Evolutionary conservation across 1,140 invertebrate genomes (phyloP).

Genomic region (Drosophila azteca): DNA sequence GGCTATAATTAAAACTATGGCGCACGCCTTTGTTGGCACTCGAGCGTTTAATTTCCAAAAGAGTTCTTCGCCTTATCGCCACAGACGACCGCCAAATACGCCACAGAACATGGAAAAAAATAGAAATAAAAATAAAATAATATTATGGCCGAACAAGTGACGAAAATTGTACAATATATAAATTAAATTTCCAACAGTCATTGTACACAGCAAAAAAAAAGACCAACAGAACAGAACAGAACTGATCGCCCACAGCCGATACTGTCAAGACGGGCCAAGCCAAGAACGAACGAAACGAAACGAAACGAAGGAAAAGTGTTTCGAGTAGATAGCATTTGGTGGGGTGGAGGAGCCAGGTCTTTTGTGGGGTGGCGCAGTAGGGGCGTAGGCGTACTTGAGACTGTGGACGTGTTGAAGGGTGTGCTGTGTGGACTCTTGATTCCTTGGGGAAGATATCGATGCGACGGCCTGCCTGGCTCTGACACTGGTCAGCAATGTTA

Average conservation of each 20-base stretch:
- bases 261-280: slow-evolving; percentile 53
- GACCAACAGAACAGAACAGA: slow-evolving; percentile 3
- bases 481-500: slow-evolving; percentile 59
- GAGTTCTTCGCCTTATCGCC: slow-evolving; percentile 47
- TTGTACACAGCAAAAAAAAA: background rate
- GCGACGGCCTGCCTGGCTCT: background rate
- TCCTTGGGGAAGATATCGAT: slow-evolving; percentile 42
- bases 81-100: slow-evolving; percentile 49
- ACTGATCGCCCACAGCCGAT: slow-evolving; percentile 58
- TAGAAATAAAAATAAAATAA: slow-evolving; percentile 28
- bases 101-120: slow-evolving; percentile 18
- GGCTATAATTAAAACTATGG: slow-evolving; percentile 72
- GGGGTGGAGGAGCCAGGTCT: slow-evolving; percentile 10
- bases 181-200: slow-evolving; percentile 73
- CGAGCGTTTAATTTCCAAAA: slow-evolving; percentile 39
- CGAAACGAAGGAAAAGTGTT: slow-evolving; percentile 42
- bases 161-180: slow-evolving; percentile 53
- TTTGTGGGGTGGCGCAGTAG: slow-evolving; percentile 36
- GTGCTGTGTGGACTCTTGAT: slow-evolving; percentile 29
- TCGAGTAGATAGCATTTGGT: slow-evolving; percentile 40
- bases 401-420: slow-evolving; percentile 44
- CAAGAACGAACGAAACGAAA: too few relatives aligned
- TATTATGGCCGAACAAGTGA: slow-evolving; percentile 31
- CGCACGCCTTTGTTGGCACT: slow-evolving; percentile 68
- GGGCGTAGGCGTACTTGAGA: slow-evolving; percentile 11